Evolutionary conservation across 2,113 vertebrate genomes (phyloP).

Genomic region (Petrocephalus zakoni): DNA sequence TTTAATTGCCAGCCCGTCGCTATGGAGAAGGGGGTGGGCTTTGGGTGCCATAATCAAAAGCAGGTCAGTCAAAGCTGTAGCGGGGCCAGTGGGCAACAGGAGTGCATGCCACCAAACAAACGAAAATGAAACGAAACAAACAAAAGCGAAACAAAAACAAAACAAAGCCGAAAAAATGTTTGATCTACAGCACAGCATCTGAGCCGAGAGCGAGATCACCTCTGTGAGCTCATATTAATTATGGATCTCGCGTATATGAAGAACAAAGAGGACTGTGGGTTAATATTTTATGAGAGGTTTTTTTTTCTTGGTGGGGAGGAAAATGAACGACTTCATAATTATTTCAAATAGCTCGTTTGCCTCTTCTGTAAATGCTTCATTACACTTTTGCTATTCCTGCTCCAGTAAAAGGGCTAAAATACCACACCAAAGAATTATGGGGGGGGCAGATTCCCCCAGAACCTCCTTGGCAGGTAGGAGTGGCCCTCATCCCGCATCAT

Average conservation of each 20-base stretch:
- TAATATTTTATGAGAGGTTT: conserved; percentile 2
- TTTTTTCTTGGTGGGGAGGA: neutral
- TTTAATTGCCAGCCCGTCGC: neutral
- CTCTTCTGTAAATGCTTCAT: neutral
- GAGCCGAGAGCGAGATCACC: neutral
- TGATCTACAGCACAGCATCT: neutral
- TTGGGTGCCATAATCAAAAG: neutral
- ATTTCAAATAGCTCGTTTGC: neutral
- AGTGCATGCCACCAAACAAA: neutral
- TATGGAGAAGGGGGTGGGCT: neutral
- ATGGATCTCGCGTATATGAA: neutral
- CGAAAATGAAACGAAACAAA: neutral
- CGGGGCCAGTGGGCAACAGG: neutral
- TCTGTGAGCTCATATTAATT: conserved; percentile 10
- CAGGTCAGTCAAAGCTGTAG: neutral
- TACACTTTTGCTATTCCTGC: neutral
- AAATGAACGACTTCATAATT: conserved; percentile 12
- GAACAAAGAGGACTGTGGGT: neutral
- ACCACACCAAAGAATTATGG: neutral
- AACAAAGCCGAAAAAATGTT: neutral
- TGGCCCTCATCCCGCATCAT: neutral
- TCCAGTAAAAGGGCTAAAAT: neutral
- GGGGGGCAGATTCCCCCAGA: neutral
- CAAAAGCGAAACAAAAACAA: neutral
- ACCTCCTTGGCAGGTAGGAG: neutral